phyloP scores from a whole-genome alignment of 2,797 vertebrate genomes.

The Chiloscyllium punctatum region DNA sequence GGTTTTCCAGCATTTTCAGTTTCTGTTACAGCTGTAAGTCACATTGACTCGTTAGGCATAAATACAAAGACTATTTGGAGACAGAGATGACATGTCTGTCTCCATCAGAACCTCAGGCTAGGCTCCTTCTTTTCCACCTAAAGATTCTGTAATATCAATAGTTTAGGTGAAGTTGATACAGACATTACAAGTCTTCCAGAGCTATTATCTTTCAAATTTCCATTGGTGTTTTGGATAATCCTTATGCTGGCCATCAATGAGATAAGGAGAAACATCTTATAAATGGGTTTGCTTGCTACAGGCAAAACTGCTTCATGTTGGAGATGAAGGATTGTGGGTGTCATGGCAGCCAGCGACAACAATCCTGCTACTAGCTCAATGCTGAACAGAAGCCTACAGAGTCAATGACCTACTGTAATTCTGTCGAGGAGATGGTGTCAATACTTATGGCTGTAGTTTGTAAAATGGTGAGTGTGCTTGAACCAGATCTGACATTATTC shows the following conservation, averaged over 20 bases:
- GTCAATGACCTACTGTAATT: background rate
- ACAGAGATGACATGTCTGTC: too few relatives aligned
- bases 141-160: too few relatives aligned
- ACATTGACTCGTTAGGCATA: too few relatives aligned
- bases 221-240: background rate
- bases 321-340: background rate
- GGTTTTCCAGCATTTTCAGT: too few relatives aligned
- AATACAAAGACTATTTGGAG: too few relatives aligned
- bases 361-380: background rate
- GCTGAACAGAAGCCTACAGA: background rate
- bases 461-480: background rate
- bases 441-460: background rate
- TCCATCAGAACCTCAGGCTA: too few relatives aligned
- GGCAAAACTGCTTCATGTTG: background rate
- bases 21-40: too few relatives aligned
- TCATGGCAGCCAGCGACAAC: background rate
- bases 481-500: background rate
- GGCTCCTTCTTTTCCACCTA: too few relatives aligned
- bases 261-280: background rate
- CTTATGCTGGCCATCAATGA: background rate
- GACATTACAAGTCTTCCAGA: too few relatives aligned
- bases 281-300: background rate
- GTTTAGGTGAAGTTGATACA: too few relatives aligned
- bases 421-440: background rate
- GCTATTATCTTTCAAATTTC: too few relatives aligned